Base-by-base conservation (phyloP, 2,113 vertebrate species). In the Balaenoptera acutorostrata region DNA sequence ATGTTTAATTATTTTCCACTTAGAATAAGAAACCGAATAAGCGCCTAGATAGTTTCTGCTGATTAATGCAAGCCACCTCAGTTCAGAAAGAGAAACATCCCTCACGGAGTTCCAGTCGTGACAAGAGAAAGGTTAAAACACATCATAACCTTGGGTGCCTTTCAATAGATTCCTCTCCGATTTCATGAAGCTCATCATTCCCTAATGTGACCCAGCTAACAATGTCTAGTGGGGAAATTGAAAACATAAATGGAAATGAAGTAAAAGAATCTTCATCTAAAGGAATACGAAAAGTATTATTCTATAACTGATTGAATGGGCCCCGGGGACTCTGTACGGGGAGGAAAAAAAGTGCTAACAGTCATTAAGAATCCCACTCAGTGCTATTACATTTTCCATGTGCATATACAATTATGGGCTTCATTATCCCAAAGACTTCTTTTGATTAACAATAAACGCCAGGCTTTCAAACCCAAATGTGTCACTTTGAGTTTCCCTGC, bases 161-260 rank as follows among this genome's bases (percentile, higher is more conserved):
- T 99, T 98, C 97, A 96, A 91, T 69, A 98, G 98, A 98, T 98
- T 98, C 95, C 95, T 96, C 97, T 97, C 97, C 98, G 98, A 98
- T 98, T 99, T 98, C 75, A 84, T 93, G 97, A 99, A 98, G 98
- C 98, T 98, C 96, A 98, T 98, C 57, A 4, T 94, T 98, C 98
- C 98, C 98, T 98, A 98, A 99, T 97, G 98, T 98, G 99, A 99
- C 99, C 99, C 98, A 99, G 99, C 99, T 99, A 99, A 99, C 98
- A 98, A 98, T 82, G 97, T 99, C 99, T 99, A 98, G 98, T 98
- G 98, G 99, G 98, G 97, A 99, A 98, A 99, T 98, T 97, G 99
- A 98, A 99, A 99, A 99, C 98, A 99, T 98, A 99, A 99, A 99
- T 99, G 99, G 98, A 99, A 99, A 99, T 99, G 98, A 99, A 99